Base-by-base conservation (phyloP, 2,797 vertebrate species). In the Rhynchonycteris naso region DNA sequence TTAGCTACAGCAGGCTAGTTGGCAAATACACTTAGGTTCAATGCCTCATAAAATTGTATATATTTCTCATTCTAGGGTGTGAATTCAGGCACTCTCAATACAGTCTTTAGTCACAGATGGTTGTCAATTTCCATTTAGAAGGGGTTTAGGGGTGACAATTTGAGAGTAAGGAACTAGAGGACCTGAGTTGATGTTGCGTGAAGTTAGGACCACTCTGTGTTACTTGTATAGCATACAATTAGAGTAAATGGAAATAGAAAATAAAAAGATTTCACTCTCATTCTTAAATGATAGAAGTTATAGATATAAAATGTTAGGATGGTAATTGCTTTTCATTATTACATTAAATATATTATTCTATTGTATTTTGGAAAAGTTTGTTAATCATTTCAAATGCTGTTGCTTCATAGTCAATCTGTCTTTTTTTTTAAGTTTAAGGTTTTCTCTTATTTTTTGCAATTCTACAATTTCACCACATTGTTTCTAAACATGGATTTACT, bases 231-330 rank as follows among this genome's bases (percentile, higher is more conserved):
- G 63, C 7, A 58, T 59, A 63, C 12, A 24, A 21, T 52, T 74
- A 94, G 19, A 81, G 10, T 94, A 56, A 38, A n/a, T 83, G 43
- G 59, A 89, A 83, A 76, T 12, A 59, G 61, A 58, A 94, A 84
- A 61, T 78, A 83, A 52, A 43, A 85, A 56, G 58, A 72, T 71
- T 79, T 19, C 10, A 28, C 33, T 72, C 21, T 85, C 85, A 71
- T 71, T 71, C 65, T 90, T 84, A 72, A 79, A 90, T 63, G 47
- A 85, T 26, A 90, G 18, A 85, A 30, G 79, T 72, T 56, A 79
- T 85, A 79, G 56, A 35, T 65, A 13, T 85, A 72, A 50, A 90
- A 79, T 19, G 63, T 74, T 35, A n/a, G 30, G 54, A 54, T 89
- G 26, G 15, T 30, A 59, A 71, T 56, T 90, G 47, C 59, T 86